Conservation (phyloP, 2,888 invertebrate genomes). For the Prenolepis imparis region DNA sequence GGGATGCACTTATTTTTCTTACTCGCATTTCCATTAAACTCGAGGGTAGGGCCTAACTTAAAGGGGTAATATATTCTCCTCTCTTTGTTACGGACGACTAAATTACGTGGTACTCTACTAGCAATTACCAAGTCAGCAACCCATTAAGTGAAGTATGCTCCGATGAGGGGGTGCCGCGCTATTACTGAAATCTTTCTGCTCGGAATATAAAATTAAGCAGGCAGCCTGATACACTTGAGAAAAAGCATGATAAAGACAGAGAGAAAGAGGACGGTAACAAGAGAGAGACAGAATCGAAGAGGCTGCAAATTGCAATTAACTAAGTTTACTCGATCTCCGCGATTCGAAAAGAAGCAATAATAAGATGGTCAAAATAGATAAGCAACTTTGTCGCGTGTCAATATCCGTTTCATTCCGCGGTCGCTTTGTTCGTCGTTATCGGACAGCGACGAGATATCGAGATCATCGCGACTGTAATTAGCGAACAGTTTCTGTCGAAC, state of each 20-base stretch:
- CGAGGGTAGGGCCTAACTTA: constrained; percentile 51
- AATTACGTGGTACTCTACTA: constrained; percentile 72
- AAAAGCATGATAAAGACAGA: neutral
- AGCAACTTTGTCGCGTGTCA: neutral
- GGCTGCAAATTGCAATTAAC: constrained; percentile 57
- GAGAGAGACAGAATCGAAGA: neutral
- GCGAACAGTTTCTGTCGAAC: constrained; percentile 25
- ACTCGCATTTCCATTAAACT: constrained; percentile 47
- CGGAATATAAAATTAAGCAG: constrained; percentile 73
- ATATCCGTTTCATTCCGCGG: neutral
- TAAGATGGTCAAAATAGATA: neutral
- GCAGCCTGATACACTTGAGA: constrained; percentile 37
- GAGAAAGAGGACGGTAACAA: neutral
- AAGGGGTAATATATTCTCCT: constrained; percentile 62
- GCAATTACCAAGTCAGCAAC: constrained; percentile 77
- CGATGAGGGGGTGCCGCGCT: constrained; percentile 59
- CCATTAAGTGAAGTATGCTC: constrained; percentile 73
- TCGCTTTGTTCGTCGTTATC: constrained; percentile 3
- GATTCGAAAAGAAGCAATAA: constrained; percentile 4
- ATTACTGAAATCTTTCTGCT: constrained; percentile 67
- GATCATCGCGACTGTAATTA: constrained; percentile 31
- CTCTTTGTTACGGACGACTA: constrained; percentile 71
- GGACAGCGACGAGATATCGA: neutral
- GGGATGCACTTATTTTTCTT: constrained; percentile 61
- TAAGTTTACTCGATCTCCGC: constrained; percentile 29